A percentile compares a stretch with the other conserved stretches of the same genome.
phyloP scores from a whole-genome alignment of 2,888 invertebrate genomes.

The Ditylenchus weischeri region DNA sequence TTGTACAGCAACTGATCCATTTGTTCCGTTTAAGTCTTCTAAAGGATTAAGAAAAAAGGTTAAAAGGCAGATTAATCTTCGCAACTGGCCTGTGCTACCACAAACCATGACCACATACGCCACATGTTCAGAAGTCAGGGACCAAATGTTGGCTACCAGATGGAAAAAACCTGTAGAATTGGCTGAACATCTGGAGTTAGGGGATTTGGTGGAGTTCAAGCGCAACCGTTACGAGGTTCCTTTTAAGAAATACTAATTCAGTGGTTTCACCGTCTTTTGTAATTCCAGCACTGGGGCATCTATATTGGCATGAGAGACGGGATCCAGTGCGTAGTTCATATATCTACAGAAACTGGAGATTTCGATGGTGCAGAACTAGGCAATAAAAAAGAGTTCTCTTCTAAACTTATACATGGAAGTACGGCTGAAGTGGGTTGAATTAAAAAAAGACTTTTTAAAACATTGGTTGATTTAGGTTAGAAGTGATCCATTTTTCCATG shows the following conservation, averaged over 20 bases:
- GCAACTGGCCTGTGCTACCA: too few species aligned
- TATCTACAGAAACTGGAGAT: slow-evolving; percentile 43
- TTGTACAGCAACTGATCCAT: too few species aligned
- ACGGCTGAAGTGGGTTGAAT: slow-evolving; percentile 23
- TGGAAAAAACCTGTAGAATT: slow-evolving; percentile 35
- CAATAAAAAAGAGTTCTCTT: slow-evolving; percentile 21
- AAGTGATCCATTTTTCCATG: slow-evolving; percentile 36
- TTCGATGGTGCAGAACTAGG: slow-evolving; percentile 25
- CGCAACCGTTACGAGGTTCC: slow-evolving; percentile 23
- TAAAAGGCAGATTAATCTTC: too few species aligned
- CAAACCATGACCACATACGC: too few species aligned
- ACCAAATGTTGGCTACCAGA: slow-evolving; percentile 20
- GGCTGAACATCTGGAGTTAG: slow-evolving; percentile 26
- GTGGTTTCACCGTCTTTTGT: background rate
- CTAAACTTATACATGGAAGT: slow-evolving; percentile 25
- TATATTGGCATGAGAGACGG: slow-evolving; percentile 41
- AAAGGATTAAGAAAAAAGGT: too few species aligned
- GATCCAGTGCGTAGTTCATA: slow-evolving; percentile 36
- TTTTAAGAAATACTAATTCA: background rate
- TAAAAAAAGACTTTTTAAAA: background rate
- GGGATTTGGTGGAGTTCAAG: slow-evolving; percentile 44
- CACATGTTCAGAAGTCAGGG: background rate
- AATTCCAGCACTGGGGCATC: slow-evolving; percentile 51
- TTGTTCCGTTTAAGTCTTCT: too few species aligned
- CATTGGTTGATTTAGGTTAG: slow-evolving; percentile 33